Evolutionary conservation across 2,113 vertebrate genomes (phyloP).

Genomic region (Paramisgurnus dabryanus): DNA sequence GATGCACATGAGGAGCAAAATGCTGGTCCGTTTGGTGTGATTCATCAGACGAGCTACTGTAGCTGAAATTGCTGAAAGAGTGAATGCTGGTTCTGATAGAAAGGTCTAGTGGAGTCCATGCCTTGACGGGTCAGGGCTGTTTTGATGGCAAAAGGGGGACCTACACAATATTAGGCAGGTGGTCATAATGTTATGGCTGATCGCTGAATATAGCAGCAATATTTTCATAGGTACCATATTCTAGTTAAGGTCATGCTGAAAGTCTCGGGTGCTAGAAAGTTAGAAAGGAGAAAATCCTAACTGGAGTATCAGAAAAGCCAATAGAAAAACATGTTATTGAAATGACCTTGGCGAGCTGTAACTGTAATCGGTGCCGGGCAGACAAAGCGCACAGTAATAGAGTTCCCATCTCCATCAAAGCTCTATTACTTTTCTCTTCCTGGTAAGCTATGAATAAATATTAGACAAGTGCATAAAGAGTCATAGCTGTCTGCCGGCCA

Average conservation of each 20-base stretch:
- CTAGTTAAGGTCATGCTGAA: background rate
- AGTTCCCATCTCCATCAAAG: conserved; percentile 56
- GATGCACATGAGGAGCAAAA: no score
- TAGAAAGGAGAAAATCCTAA: no score
- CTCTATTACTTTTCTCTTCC: conserved; percentile 57
- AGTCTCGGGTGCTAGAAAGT: background rate
- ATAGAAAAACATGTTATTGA: conserved; percentile 4
- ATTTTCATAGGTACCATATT: background rate
- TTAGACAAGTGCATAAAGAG: conserved; percentile 44
- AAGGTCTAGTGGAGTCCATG: no score
- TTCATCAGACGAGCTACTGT: no score
- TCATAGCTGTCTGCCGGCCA: conserved; percentile 62
- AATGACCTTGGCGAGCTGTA: background rate
- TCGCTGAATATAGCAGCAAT: no score
- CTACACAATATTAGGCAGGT: no score
- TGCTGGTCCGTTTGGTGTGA: no score
- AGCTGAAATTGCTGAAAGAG: no score
- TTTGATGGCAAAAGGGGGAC: no score
- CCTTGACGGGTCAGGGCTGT: no score
- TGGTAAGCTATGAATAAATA: conserved; percentile 67
- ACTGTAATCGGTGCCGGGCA: conserved; percentile 40
- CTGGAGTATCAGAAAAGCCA: background rate
- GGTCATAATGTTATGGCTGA: no score
- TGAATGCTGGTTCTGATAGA: no score
- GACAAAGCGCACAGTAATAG: conserved; percentile 49